phyloP scores from a whole-genome alignment of 2,113 vertebrate genomes.

The Danionella cerebrum region DNA sequence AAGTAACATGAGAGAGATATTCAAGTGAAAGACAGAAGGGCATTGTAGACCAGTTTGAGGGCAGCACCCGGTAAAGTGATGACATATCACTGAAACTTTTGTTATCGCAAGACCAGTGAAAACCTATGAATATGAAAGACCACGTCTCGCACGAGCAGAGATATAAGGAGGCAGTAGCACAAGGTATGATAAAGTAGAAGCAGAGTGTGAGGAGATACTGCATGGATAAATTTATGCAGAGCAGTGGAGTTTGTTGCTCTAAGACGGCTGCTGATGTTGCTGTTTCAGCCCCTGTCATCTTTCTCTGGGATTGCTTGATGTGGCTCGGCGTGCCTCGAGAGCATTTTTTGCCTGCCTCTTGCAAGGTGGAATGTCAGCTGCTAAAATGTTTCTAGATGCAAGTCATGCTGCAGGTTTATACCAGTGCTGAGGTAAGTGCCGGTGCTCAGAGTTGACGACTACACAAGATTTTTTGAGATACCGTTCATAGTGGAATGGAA shows the following conservation, averaged over 20 bases:
- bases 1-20: background rate
- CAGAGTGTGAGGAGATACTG: constrained; percentile 23
- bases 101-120: constrained; percentile 15
- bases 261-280: constrained; percentile 36
- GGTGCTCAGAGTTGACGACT: constrained; percentile 11
- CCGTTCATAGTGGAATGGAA: background rate
- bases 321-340: constrained; percentile 29
- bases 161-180: constrained; percentile 29
- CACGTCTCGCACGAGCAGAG: constrained; percentile 19
- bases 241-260: constrained; percentile 31
- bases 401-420: constrained; percentile 11
- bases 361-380: constrained; percentile 33
- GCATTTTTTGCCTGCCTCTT: constrained; percentile 28
- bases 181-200: constrained; percentile 30
- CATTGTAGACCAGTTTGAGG: background rate
- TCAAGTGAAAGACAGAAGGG: background rate
- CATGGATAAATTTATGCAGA: constrained; percentile 7
- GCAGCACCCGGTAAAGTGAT: background rate
- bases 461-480: constrained; percentile 11
- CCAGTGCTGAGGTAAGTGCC: constrained; percentile 30
- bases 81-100: constrained; percentile 10
- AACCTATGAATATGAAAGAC: constrained; percentile 40
- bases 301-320: constrained; percentile 29
- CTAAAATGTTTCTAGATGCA: constrained; percentile 31
- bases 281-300: constrained; percentile 37